Conservation (phyloP, 2,888 invertebrate genomes). For the Argyresthia albistria region DNA sequence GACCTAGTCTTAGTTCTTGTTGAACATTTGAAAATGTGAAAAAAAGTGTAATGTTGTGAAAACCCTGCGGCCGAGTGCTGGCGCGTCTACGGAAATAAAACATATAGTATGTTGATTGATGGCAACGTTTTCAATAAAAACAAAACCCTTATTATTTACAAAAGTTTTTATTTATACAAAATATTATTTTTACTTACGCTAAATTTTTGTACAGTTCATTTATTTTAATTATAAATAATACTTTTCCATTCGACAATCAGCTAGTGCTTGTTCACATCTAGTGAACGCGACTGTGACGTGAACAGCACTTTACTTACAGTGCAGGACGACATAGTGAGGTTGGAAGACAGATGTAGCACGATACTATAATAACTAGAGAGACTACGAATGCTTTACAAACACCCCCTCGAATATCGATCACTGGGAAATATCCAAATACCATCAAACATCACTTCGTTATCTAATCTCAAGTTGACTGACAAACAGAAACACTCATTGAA, state of each 20-base stretch:
- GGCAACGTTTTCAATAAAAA: slow-evolving; percentile 2
- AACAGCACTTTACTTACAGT: neutral
- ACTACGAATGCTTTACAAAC: slow-evolving; percentile 5
- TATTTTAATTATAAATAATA: slow-evolving; percentile 40
- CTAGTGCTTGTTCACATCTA: neutral
- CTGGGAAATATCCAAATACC: neutral
- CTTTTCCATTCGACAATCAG: slow-evolving; percentile 15
- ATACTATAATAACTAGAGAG: slow-evolving; percentile 19
- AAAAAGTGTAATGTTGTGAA: slow-evolving; percentile 61
- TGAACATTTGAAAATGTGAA: slow-evolving; percentile 62
- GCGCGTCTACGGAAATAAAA: slow-evolving; percentile 46
- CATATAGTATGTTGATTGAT: slow-evolving; percentile 55
- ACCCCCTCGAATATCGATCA: slow-evolving; percentile 1
- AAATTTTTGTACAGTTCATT: slow-evolving; percentile 53
- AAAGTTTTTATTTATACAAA: slow-evolving; percentile 49
- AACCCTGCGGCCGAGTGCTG: slow-evolving; percentile 32
- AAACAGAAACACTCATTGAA: slow-evolving; percentile 10
- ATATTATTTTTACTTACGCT: slow-evolving; percentile 41
- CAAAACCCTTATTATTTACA: slow-evolving; percentile 40
- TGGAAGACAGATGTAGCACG: neutral
- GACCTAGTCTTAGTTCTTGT: slow-evolving; percentile 68
- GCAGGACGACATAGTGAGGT: slow-evolving; percentile 14
- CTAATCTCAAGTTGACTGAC: slow-evolving; percentile 26
- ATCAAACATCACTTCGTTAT: neutral
- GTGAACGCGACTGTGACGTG: neutral